phyloP scores from a whole-genome alignment of 2,888 invertebrate genomes.

The Lycophotia porphyrea region DNA sequence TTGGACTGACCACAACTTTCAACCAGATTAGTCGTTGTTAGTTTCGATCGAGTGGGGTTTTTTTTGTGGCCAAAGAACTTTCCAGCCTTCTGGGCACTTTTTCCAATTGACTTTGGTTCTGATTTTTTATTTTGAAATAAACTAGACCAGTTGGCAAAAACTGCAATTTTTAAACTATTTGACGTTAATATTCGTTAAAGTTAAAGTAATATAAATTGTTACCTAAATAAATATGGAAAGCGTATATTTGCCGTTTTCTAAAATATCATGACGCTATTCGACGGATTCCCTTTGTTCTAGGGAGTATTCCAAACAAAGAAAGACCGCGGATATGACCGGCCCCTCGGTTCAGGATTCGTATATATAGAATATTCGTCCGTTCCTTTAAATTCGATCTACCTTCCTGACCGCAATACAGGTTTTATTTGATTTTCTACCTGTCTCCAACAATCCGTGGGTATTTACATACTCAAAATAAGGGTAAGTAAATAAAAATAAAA shows the following conservation, averaged over 20 bases:
- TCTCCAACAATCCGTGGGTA: background rate
- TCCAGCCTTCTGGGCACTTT: too few relatives aligned
- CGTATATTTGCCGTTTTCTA: background rate
- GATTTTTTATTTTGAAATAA: too few relatives aligned
- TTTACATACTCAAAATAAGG: background rate
- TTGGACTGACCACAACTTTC: background rate
- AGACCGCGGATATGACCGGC: conserved; percentile 20
- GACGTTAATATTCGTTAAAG: background rate
- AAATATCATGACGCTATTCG: background rate
- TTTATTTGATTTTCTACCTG: conserved; percentile 23
- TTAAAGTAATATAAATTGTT: background rate
- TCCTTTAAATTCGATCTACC: conserved; percentile 21
- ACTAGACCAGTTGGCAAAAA: too few relatives aligned
- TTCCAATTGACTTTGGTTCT: too few relatives aligned
- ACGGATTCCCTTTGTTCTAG: conserved; percentile 9
- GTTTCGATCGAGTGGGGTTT: too few relatives aligned
- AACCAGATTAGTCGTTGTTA: background rate
- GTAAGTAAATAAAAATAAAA: background rate
- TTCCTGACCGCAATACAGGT: conserved; percentile 8
- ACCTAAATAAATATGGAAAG: background rate
- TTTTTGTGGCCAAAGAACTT: too few relatives aligned
- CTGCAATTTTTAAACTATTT: too few relatives aligned
- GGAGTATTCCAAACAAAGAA: conserved; percentile 30
- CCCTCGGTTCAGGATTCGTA: background rate
- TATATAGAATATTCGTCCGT: background rate